Percentiles rank a stretch among this genome's conserved stretches.
phyloP scores from a whole-genome alignment of 2,113 vertebrate species.

The Dicentrarchus labrax region DNA sequence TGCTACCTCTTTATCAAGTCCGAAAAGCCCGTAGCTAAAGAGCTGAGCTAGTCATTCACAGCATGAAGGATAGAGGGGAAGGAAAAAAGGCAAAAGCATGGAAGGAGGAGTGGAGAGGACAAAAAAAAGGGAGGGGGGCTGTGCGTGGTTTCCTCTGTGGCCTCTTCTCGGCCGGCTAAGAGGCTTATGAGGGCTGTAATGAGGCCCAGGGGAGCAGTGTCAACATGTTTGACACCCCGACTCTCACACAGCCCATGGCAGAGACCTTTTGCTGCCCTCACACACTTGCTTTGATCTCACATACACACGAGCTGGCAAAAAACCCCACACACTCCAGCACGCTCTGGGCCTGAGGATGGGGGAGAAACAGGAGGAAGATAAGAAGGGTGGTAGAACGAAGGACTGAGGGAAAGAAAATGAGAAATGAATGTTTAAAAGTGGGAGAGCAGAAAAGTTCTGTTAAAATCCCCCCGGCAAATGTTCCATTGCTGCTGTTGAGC shows the following conservation, averaged over 20 bases:
- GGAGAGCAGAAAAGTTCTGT: conserved; percentile 17
- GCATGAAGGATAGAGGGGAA: conserved; percentile 1
- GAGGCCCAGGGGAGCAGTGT: conserved; percentile 54
- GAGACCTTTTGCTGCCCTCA: conserved; percentile 52
- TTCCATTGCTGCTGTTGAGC: conserved; percentile 2
- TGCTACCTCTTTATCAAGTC: background rate
- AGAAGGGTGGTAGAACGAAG: background rate
- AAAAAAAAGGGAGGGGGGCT: background rate
- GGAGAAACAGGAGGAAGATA: conserved; percentile 15
- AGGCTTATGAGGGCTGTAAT: conserved; percentile 62
- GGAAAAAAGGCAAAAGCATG: conserved; percentile 7
- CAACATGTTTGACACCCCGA: conserved; percentile 58
- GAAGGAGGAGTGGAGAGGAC: background rate
- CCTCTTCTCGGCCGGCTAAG: conserved; percentile 29
- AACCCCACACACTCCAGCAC: conserved; percentile 9
- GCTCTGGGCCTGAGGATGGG: background rate
- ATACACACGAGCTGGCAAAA: background rate
- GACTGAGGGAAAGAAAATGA: conserved; percentile 7
- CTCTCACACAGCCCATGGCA: conserved; percentile 31
- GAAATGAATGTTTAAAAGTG: conserved; percentile 26
- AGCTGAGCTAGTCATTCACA: conserved; percentile 18
- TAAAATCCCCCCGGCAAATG: conserved; percentile 13
- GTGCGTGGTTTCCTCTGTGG: background rate
- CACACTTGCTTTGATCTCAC: conserved; percentile 55
- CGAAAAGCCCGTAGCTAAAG: conserved; percentile 1